A percentile compares a stretch with the other conserved stretches of the same genome.
Conservation (phyloP, 2,888 invertebrate species). For the Rutpela maculata region DNA sequence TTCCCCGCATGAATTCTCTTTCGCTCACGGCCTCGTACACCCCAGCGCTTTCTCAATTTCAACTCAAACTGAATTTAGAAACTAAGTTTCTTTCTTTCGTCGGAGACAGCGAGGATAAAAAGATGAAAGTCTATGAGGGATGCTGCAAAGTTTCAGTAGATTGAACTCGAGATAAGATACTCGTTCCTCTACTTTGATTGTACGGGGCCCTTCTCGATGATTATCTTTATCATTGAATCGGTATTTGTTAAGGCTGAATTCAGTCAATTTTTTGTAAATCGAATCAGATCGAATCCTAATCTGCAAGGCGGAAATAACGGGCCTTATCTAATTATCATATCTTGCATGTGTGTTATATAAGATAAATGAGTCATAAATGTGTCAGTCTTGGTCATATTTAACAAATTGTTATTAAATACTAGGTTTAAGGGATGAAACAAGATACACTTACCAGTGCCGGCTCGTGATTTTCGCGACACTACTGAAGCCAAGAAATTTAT, state of each 20-base stretch:
- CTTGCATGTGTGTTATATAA: not conserved
- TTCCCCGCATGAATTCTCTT: conserved; percentile 67
- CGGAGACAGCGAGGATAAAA: conserved; percentile 48
- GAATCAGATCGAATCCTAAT: conserved; percentile 40
- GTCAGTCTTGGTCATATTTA: not conserved
- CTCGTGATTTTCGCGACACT: not conserved
- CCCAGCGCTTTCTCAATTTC: conserved; percentile 70
- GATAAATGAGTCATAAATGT: not conserved
- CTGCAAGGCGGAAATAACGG: conserved; percentile 33
- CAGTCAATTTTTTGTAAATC: conserved; percentile 46
- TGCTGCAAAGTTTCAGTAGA: conserved; percentile 53
- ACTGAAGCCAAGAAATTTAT: too few species aligned
- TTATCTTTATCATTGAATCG: conserved; percentile 51
- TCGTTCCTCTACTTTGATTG: conserved; percentile 55
- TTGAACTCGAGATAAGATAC: conserved; percentile 52
- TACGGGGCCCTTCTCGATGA: conserved; percentile 48
- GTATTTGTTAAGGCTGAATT: conserved; percentile 45
- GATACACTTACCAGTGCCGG: not conserved
- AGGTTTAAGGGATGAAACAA: not conserved
- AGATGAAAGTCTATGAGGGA: conserved; percentile 57
- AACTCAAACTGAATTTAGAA: conserved; percentile 71
- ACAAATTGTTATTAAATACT: not conserved
- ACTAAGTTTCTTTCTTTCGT: conserved; percentile 67
- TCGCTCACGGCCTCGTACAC: conserved; percentile 63
- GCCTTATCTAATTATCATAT: conserved; percentile 25